A percentile compares a stretch with the other conserved stretches of the same genome.
Conservation (phyloP, 2,113 vertebrate species). For the Taurulus bubalis region DNA sequence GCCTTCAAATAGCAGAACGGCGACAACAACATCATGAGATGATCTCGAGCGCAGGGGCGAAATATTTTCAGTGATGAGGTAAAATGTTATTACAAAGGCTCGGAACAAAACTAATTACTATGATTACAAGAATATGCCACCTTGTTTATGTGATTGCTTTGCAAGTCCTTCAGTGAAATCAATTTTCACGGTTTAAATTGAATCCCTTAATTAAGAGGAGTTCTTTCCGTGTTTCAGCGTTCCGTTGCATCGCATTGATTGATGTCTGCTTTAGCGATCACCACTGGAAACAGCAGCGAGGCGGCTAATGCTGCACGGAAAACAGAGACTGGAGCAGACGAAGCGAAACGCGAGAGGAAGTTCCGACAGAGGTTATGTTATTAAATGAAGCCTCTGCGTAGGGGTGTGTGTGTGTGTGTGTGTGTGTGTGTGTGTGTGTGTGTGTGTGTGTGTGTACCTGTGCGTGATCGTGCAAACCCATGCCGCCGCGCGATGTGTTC, state of each 20-base stretch:
- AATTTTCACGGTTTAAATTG: slow-evolving; percentile 70
- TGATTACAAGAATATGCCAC: slow-evolving; percentile 66
- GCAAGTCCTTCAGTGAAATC: slow-evolving; percentile 64
- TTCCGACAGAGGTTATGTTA: slow-evolving; percentile 27
- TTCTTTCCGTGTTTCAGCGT: slow-evolving; percentile 44
- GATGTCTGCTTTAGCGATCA: slow-evolving; percentile 62
- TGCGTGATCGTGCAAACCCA: background rate
- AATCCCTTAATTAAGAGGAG: slow-evolving; percentile 68
- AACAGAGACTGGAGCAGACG: slow-evolving; percentile 35
- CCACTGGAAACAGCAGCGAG: slow-evolving; percentile 24
- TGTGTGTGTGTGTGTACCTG: background rate
- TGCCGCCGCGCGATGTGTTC: slow-evolving; percentile 4
- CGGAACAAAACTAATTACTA: slow-evolving; percentile 54
- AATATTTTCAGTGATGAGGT: slow-evolving; percentile 25
- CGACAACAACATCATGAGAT: background rate
- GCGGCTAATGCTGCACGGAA: slow-evolving; percentile 35
- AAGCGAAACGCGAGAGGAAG: slow-evolving; percentile 49
- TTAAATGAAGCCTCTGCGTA: slow-evolving; percentile 29
- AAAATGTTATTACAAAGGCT: slow-evolving; percentile 26
- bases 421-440: background rate
- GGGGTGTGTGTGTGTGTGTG: background rate
- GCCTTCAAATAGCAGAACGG: background rate
- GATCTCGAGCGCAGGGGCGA: background rate
- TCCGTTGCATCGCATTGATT: slow-evolving; percentile 54
- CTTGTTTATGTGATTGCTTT: slow-evolving; percentile 71